phyloP scores from a whole-genome alignment of 2,888 invertebrate genomes.

The Noctua comes region DNA sequence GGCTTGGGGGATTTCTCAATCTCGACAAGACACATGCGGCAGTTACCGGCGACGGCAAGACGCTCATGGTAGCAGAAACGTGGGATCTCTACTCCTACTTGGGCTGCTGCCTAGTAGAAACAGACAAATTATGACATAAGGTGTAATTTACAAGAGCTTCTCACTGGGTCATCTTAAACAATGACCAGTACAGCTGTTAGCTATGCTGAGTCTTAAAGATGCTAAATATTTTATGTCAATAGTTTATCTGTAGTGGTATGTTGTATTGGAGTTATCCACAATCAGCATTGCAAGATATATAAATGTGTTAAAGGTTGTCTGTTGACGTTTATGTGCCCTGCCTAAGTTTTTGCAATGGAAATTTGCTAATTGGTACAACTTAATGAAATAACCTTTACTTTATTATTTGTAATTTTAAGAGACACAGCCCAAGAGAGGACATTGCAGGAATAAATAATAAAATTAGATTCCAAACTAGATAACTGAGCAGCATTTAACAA shows the following conservation, averaged over 20 bases:
- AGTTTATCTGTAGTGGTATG: too few relatives aligned
- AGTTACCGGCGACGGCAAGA: constrained; percentile 99
- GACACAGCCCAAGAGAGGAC: not conserved
- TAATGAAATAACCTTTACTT: not conserved
- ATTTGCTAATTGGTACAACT: not conserved
- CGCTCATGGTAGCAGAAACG: constrained; percentile 99
- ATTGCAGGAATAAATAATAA: not conserved
- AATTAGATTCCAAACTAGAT: not conserved
- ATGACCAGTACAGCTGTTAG: not conserved
- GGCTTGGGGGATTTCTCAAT: constrained; percentile 99
- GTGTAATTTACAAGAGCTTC: not conserved
- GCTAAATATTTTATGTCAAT: too few relatives aligned
- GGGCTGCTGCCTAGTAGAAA: constrained; percentile 95
- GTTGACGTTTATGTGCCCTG: not conserved
- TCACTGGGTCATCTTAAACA: not conserved
- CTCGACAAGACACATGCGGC: constrained; percentile 99
- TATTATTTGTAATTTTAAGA: not conserved
- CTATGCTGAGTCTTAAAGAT: too few relatives aligned
- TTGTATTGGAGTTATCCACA: too few relatives aligned
- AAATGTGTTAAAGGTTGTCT: not conserved
- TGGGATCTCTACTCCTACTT: constrained; percentile 99
- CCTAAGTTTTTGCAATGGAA: too few relatives aligned
- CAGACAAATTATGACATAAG: not conserved
- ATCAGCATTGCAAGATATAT: too few relatives aligned
- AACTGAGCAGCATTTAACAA: not conserved